Conservation (phyloP, 1,140 invertebrate genomes). For the Bombus pascuorum region DNA sequence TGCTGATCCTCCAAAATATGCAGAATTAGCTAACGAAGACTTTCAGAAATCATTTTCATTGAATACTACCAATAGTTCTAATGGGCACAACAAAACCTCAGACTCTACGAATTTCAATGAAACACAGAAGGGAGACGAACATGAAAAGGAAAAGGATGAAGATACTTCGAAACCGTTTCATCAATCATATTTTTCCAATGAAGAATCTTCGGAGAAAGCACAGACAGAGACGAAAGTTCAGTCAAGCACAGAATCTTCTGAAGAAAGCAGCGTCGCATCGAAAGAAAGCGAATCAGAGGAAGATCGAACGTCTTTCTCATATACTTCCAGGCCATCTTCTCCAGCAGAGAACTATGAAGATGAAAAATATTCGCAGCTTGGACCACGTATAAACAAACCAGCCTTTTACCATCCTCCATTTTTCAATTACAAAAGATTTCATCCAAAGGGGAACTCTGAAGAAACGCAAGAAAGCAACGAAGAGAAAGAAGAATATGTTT, state of each 20-base stretch:
- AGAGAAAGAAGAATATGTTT: conserved; percentile 68
- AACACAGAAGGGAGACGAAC: background rate
- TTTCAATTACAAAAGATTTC: conserved; percentile 48
- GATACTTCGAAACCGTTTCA: conserved; percentile 3
- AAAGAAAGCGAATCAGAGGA: conserved; percentile 36
- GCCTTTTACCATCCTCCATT: conserved; percentile 76
- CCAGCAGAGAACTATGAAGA: conserved; percentile 75
- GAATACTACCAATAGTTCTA: background rate
- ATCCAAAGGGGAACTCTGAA: conserved; percentile 44
- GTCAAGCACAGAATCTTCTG: conserved; percentile 39
- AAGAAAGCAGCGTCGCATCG: conserved; percentile 4
- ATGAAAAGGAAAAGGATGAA: conserved; percentile 11
- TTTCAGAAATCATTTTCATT: background rate
- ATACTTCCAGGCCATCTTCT: conserved; percentile 69
- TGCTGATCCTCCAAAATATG: conserved; percentile 62
- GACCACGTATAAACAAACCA: conserved; percentile 76
- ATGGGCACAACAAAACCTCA: accelerated
- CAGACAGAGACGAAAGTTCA: conserved; percentile 44
- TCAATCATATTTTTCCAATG: background rate
- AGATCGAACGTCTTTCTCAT: conserved; percentile 56
- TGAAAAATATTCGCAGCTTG: conserved; percentile 71
- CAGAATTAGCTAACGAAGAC: conserved; percentile 55
- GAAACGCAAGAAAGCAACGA: conserved; percentile 50
- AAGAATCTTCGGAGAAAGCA: conserved; percentile 38
- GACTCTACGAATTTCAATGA: background rate